A percentile compares a stretch with the other conserved stretches of the same genome.
phyloP scores from a whole-genome alignment of 2,797 vertebrate species.

The Centroberyx gerrardi region DNA sequence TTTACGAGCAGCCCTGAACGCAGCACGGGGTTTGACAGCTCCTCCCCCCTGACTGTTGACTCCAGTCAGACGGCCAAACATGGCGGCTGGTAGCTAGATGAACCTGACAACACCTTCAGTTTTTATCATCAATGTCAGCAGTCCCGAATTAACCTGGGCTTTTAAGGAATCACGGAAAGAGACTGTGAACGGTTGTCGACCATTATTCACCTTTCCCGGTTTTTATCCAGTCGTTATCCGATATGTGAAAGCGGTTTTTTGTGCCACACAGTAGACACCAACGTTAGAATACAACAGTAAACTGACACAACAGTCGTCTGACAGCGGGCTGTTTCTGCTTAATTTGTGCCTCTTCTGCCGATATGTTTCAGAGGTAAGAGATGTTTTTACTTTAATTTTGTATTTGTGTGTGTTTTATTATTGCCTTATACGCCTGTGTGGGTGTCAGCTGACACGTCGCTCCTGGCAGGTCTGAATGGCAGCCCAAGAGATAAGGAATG shows the following conservation, averaged over 20 bases:
- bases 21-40: constrained; percentile 71
- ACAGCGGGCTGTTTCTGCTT: constrained; percentile 6
- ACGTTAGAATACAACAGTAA: not conserved
- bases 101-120: constrained; percentile 6
- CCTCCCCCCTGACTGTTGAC: constrained; percentile 24
- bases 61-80: constrained; percentile 71
- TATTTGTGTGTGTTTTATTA: not conserved
- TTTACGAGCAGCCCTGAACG: constrained; percentile 60
- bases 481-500: not conserved
- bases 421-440: constrained; percentile 16
- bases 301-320: constrained; percentile 19
- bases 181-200: not conserved
- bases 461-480: constrained; percentile 21
- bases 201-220: not conserved
- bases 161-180: not conserved
- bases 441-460: constrained; percentile 62
- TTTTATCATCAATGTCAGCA: constrained; percentile 36
- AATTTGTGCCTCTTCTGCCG: constrained; percentile 33
- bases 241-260: constrained; percentile 3
- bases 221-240: not conserved
- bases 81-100: constrained; percentile 75
- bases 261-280: not conserved
- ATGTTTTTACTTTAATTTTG: fast-evolving
- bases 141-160: constrained; percentile 1
- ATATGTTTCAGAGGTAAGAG: constrained; percentile 77